A percentile compares a stretch with the other conserved stretches of the same genome.
Conservation (phyloP, 2,797 vertebrate genomes). For the Oceanodroma leucorhoa region DNA sequence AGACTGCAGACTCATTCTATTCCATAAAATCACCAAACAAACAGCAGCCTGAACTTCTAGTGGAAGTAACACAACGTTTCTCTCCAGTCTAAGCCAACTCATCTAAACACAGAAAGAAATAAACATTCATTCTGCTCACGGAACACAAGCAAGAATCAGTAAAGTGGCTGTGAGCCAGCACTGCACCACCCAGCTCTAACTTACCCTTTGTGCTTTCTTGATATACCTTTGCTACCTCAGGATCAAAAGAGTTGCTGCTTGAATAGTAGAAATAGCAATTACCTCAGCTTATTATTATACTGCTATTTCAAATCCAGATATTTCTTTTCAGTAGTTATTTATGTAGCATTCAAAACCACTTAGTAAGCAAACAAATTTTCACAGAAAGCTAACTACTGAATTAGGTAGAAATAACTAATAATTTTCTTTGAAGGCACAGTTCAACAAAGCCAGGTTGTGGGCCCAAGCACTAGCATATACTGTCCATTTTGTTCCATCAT, state of each 20-base stretch:
- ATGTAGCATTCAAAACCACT: not conserved
- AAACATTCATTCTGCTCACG: not conserved
- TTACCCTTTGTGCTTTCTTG: not conserved
- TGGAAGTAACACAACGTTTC: not conserved
- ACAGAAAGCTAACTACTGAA: not conserved
- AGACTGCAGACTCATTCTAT: not conserved
- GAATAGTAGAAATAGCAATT: not conserved
- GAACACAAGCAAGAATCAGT: not conserved
- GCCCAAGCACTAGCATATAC: not conserved
- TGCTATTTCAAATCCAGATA: not conserved
- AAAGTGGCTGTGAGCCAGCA: not conserved
- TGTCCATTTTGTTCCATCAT: not conserved
- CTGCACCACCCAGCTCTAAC: not conserved
- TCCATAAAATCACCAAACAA: not conserved
- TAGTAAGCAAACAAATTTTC: not conserved
- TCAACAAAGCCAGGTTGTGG: not conserved
- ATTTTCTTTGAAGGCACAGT: not conserved
- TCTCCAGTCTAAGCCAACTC: not conserved
- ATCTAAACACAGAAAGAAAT: not conserved
- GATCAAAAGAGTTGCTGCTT: not conserved
- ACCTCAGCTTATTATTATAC: not conserved
- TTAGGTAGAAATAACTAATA: not conserved
- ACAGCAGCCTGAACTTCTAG: not conserved
- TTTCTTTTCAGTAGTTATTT: not conserved
- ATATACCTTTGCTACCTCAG: not conserved